phyloP scores from a whole-genome alignment of 1,140 invertebrate genomes.

The Pseudomyrmex sp. region DNA sequence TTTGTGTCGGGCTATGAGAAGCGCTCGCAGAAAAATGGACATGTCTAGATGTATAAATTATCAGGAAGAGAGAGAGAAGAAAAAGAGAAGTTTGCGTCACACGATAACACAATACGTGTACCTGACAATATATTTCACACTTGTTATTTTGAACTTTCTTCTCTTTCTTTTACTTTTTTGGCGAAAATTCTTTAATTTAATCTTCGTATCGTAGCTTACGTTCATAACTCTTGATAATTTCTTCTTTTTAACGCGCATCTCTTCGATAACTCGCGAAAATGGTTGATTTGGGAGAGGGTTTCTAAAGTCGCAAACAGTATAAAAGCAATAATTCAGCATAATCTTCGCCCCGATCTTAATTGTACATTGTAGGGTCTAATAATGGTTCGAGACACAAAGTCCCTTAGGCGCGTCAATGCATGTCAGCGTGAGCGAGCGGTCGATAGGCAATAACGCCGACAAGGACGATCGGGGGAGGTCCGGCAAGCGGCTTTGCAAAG shows the following conservation, averaged over 20 bases:
- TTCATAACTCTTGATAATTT: background rate
- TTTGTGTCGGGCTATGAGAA: background rate
- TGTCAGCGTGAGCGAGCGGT: constrained; percentile 17
- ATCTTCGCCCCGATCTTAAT: constrained; percentile 17
- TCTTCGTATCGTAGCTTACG: background rate
- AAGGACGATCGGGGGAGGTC: constrained; percentile 69
- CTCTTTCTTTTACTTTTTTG: background rate
- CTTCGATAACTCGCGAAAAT: background rate
- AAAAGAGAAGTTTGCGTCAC: too few species aligned
- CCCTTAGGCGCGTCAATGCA: constrained; percentile 44
- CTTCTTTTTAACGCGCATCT: background rate
- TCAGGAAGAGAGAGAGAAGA: background rate
- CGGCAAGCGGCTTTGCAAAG: constrained; percentile 72
- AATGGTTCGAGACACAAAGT: constrained; percentile 43
- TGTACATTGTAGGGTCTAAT: constrained; percentile 44
- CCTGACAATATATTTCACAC: background rate
- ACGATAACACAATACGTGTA: background rate
- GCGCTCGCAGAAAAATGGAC: background rate
- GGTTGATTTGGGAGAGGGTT: background rate
- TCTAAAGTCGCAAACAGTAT: too few species aligned
- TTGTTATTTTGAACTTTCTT: background rate
- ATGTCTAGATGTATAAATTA: background rate
- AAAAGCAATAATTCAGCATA: background rate
- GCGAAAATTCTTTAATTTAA: background rate
- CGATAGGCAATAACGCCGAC: constrained; percentile 59